Conservation (phyloP, 2,113 vertebrate species). For the Formicarius rufipectus region DNA sequence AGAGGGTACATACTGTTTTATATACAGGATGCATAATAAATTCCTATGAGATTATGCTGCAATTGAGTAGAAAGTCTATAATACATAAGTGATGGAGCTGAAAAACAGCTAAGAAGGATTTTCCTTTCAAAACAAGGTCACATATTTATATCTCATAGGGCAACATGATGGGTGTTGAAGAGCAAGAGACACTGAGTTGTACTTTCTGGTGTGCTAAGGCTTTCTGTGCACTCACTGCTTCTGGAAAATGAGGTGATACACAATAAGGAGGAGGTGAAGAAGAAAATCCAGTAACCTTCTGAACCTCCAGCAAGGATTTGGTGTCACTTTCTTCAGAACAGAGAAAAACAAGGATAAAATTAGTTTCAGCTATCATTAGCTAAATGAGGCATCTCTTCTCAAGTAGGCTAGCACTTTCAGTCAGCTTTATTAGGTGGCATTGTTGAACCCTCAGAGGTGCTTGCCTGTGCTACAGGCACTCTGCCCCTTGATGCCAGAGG, state of each 20-base stretch:
- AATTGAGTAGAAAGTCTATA: constrained; percentile 67
- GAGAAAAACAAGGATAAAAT: neutral
- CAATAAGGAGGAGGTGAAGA: neutral
- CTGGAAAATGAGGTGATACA: neutral
- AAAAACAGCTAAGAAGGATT: constrained; percentile 36
- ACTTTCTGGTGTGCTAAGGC: neutral
- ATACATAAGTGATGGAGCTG: constrained; percentile 46
- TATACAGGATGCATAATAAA: constrained; percentile 62
- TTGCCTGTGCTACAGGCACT: neutral
- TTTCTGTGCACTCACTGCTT: neutral
- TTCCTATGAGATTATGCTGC: constrained; percentile 65
- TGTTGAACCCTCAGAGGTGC: neutral
- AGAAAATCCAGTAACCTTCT: neutral
- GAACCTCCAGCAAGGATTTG: neutral
- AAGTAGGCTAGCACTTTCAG: neutral
- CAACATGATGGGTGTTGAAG: neutral
- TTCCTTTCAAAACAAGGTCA: constrained; percentile 63
- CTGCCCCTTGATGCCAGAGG: neutral
- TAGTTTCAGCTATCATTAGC: neutral
- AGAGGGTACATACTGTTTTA: constrained; percentile 58
- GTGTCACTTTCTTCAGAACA: neutral
- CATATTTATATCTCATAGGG: constrained; percentile 40
- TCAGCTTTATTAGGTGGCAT: neutral
- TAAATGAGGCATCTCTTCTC: neutral
- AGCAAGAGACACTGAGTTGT: neutral